phyloP scores from a whole-genome alignment of 1,140 invertebrate species.

The Sycophila sp. region DNA sequence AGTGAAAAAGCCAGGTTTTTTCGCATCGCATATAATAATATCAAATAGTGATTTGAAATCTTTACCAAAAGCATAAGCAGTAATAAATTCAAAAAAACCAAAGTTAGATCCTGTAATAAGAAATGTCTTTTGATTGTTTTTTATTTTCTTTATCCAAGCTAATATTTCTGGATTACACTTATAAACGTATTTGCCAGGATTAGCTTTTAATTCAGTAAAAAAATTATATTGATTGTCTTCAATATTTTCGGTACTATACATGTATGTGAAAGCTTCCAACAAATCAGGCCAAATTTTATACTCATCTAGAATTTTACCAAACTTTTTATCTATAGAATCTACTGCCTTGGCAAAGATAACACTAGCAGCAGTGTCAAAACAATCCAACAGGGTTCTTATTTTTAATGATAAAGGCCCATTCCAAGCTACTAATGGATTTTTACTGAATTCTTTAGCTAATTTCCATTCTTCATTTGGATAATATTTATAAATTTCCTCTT shows the following conservation, averaged over 20 bases:
- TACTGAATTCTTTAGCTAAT: slow-evolving; percentile 65
- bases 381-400: slow-evolving; percentile 78
- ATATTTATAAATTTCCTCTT: slow-evolving; percentile 69
- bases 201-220: slow-evolving; percentile 71
- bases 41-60: slow-evolving; percentile 82
- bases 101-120: slow-evolving; percentile 81
- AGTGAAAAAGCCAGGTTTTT: slow-evolving; percentile 82
- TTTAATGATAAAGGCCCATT: slow-evolving; percentile 70
- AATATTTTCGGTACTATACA: slow-evolving; percentile 75
- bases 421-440: slow-evolving; percentile 71
- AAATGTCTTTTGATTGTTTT: slow-evolving; percentile 72
- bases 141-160: slow-evolving; percentile 72
- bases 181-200: slow-evolving; percentile 74
- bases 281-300: slow-evolving; percentile 78
- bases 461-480: slow-evolving; percentile 74
- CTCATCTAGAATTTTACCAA: slow-evolving; percentile 53
- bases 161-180: slow-evolving; percentile 70
- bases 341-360: slow-evolving; percentile 79
- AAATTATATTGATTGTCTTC: slow-evolving; percentile 68
- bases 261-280: slow-evolving; percentile 70
- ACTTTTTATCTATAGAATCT: slow-evolving; percentile 73
- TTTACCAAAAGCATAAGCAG: slow-evolving; percentile 73
- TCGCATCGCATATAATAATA: slow-evolving; percentile 76
- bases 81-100: slow-evolving; percentile 77
- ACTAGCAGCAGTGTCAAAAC: slow-evolving; percentile 78